Conservation (phyloP, 2,113 vertebrate species). For the Suncus etruscus region DNA sequence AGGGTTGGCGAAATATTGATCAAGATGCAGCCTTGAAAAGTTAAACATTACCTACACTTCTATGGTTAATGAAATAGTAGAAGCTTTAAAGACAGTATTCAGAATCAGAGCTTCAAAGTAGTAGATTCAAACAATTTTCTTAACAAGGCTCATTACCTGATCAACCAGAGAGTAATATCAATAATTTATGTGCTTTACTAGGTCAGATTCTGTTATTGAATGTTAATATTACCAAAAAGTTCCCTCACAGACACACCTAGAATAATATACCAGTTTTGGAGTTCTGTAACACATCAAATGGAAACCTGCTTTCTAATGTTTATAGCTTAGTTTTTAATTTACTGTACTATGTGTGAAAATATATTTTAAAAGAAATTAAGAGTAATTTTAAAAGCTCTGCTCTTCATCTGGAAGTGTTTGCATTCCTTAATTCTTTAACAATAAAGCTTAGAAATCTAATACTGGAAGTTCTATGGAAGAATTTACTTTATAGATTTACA, state of each 20-base stretch:
- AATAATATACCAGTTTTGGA: neutral
- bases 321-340: neutral
- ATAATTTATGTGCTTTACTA: constrained; percentile 10
- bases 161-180: neutral
- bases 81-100: neutral
- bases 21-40: constrained; percentile 50
- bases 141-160: neutral
- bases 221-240: neutral
- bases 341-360: neutral
- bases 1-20: constrained; percentile 56
- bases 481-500: neutral
- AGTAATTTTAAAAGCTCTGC: neutral
- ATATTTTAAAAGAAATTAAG: neutral
- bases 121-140: constrained; percentile 35
- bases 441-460: neutral
- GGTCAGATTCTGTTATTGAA: neutral
- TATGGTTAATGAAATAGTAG: neutral
- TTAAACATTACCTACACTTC: constrained; percentile 24
- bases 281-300: neutral
- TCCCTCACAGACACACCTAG: neutral
- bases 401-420: neutral
- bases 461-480: neutral
- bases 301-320: neutral
- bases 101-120: neutral
- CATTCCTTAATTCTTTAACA: neutral